Conservation (phyloP, 2,797 vertebrate species). For the Triplophysa bombifrons region DNA sequence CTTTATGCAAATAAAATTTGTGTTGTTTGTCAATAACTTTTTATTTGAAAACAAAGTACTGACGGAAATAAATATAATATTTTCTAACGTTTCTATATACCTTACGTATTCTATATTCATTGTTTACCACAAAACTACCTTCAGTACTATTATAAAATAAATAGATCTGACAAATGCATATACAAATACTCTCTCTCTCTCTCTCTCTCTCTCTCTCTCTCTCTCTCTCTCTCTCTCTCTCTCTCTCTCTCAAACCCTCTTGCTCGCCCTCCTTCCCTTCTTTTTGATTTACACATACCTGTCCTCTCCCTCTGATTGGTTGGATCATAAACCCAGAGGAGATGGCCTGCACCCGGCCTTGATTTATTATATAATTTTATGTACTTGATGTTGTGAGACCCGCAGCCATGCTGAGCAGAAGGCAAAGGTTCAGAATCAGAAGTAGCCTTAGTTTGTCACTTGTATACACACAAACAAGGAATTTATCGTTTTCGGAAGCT, state of each 20-base stretch:
- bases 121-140: no score
- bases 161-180: neutral
- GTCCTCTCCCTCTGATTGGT: slow-evolving; percentile 9
- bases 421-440: neutral
- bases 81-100: no score
- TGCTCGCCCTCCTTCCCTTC: neutral
- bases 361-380: slow-evolving; percentile 36
- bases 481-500: neutral
- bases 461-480: neutral
- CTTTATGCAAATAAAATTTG: neutral
- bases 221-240: no score
- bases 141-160: neutral
- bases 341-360: slow-evolving; percentile 15
- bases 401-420: neutral
- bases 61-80: no score
- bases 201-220: no score
- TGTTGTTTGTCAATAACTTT: no score
- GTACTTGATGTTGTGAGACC: slow-evolving; percentile 16
- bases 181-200: slow-evolving; percentile 20
- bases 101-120: no score
- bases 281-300: slow-evolving; percentile 30
- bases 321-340: slow-evolving; percentile 16
- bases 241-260: neutral
- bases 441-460: neutral
- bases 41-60: no score